These are phyloP conservation scores for Plebejus melissa DNA, from an alignment of 2,888 invertebrate species.

Conservation along the genomic window DNA sequence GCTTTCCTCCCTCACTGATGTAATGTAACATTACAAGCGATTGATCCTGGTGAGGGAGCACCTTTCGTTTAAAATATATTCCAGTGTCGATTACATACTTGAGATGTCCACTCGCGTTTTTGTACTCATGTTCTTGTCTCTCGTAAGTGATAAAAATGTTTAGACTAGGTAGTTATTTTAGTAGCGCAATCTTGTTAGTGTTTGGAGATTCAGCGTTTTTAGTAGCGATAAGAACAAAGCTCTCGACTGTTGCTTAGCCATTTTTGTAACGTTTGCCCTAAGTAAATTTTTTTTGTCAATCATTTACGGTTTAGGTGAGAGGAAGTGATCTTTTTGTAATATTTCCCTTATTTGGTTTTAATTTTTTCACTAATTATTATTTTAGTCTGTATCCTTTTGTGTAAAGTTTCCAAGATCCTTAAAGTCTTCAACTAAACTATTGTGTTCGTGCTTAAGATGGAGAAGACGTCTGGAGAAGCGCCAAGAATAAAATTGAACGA, in stretches of 20 bases:
- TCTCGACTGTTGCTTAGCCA: not conserved
- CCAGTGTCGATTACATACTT: conserved; percentile 1
- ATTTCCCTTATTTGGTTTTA: not conserved
- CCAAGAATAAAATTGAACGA: conserved; percentile 43
- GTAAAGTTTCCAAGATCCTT: not conserved
- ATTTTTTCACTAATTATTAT: not conserved
- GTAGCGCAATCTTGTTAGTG: conserved; percentile 1
- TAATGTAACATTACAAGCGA: no score
- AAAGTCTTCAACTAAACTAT: not conserved
- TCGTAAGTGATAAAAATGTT: conserved; percentile 24
- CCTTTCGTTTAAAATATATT: not conserved
- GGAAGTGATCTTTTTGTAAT: not conserved
- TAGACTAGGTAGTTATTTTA: conserved; percentile 4
- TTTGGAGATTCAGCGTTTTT: not conserved
- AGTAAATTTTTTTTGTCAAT: not conserved
- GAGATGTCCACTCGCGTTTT: conserved; percentile 23
- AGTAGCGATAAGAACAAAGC: conserved; percentile 2
- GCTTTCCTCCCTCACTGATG: no score
- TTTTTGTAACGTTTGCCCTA: not conserved
- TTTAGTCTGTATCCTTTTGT: not conserved
- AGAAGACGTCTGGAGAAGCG: conserved; percentile 30
- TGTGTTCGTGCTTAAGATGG: conserved; percentile 35
- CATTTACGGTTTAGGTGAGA: not conserved
- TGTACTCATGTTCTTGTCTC: not conserved
- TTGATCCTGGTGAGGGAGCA: no score